Base-by-base conservation (phyloP, 2,797 vertebrate genomes). In the Morus bassanus region DNA sequence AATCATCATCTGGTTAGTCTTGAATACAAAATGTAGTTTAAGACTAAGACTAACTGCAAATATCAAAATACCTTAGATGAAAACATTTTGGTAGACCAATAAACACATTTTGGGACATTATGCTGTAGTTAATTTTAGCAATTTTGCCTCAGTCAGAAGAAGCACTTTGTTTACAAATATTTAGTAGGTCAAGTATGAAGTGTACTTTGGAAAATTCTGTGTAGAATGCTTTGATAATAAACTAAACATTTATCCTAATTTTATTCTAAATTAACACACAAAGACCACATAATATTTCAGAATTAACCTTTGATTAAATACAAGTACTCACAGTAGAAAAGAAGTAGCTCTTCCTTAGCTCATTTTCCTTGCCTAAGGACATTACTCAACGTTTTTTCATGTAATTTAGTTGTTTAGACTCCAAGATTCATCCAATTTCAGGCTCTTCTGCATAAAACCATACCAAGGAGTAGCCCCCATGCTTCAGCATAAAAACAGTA, bases 241-340 rank as follows among this genome's bases (percentile, higher is more conserved):
- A 92, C 41, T 81, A 59, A 95, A 94, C 31, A 79, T 88, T 96
- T 96, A 43, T 90, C 83, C 43, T 95, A 93, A 94, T 96, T 76
- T 91, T 85, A 69, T 68, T 88, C 51, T 76, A 85, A 95, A 73
- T 78, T 94, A 88, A 89, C 39, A 84, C 48, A 89, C 31, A 82
- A 90, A 69, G 39, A 39, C 2, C 2, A 63, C 59, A 84, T 92
- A 94, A 95, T 96, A 59, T 83, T 73, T 94, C 67, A 88, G 85
- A 94, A 93, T 93, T 97, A 97, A 96, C 89, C 85, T 96, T 79
- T 81, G 88, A 84, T 93, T 85, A 93, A 91, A 88, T 33, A 72
- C 30, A 90, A 88, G 31, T 73, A 53, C 28, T 51, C 35, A 59
- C 39, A 79, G 51, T 23, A 56, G 51, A 92, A 92, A 81, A 94